Conservation (phyloP, 2,797 vertebrate species). For the Sternotherus odoratus region DNA sequence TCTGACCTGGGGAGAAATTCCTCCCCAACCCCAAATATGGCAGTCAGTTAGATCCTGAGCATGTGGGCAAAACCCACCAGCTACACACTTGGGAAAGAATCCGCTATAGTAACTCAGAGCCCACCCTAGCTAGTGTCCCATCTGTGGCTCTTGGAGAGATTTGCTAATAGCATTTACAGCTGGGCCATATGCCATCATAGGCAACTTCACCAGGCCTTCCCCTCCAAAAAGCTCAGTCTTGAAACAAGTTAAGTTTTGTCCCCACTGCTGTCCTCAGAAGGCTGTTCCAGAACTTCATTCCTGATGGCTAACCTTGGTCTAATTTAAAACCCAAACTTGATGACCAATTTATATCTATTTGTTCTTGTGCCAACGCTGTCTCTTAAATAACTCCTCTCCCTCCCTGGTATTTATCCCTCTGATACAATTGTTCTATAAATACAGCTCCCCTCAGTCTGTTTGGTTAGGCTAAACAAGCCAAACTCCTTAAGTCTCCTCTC, state of each 20-base stretch:
- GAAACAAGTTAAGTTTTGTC: background rate
- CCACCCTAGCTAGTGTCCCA: background rate
- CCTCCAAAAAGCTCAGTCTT: background rate
- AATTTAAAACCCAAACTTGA: background rate
- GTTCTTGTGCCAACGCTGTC: background rate
- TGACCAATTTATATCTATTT: background rate
- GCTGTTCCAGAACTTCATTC: background rate
- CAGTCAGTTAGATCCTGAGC: background rate
- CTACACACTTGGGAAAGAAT: background rate
- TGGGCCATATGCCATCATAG: background rate
- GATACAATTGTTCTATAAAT: background rate
- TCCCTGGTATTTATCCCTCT: background rate
- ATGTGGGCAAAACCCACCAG: background rate
- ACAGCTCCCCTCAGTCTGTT: background rate
- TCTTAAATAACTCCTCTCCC: background rate
- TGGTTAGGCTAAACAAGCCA: background rate
- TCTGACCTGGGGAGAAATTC: background rate
- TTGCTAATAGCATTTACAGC: background rate
- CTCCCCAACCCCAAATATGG: background rate
- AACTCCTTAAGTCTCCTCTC: background rate
- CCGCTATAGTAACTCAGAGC: background rate
- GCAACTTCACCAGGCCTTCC: background rate
- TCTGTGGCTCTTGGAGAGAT: background rate
- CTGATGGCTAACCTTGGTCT: background rate
- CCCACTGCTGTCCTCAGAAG: background rate